phyloP scores from a whole-genome alignment of 92 coral and sea anemone genomes.

The Anthopleura xanthogrammica region DNA sequence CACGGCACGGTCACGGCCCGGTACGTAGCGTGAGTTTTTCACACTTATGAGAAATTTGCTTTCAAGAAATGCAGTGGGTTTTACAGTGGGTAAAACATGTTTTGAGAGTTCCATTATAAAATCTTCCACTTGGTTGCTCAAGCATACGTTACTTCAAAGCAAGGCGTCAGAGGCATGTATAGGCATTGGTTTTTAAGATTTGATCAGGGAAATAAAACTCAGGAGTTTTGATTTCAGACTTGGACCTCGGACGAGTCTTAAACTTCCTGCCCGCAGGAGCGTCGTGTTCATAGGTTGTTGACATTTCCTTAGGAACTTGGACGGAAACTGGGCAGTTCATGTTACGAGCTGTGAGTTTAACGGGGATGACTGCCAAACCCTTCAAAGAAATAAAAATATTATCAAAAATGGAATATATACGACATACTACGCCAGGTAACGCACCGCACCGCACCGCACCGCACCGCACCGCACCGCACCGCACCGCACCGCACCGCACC shows the following conservation, averaged over 20 bases:
- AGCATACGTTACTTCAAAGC: background rate
- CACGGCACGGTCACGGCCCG: too few relatives aligned
- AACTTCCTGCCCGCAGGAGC: background rate
- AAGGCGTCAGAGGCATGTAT: constrained; percentile 44
- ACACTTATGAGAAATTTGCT: too few relatives aligned
- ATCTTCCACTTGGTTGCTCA: too few relatives aligned
- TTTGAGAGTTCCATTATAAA: too few relatives aligned
- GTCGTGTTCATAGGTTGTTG: background rate
- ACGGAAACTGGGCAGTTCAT: background rate
- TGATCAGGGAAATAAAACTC: constrained; percentile 64
- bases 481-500: too few relatives aligned
- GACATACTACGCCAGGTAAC: too few relatives aligned
- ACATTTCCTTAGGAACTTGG: background rate
- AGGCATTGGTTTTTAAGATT: constrained; percentile 42
- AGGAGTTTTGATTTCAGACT: constrained; percentile 64
- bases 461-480: too few relatives aligned
- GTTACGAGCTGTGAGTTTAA: background rate
- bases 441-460: too few relatives aligned
- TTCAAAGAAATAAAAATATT: background rate
- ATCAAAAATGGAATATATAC: background rate
- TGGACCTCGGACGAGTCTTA: constrained; percentile 50
- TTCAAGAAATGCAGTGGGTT: too few relatives aligned
- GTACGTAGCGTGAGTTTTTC: too few relatives aligned
- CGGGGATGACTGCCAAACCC: constrained; percentile 29
- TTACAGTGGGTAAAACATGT: too few relatives aligned